These are phyloP conservation scores for Tympanoctomys barrerae DNA, from an alignment of 2,797 vertebrate species.

Conservation along the genomic window DNA sequence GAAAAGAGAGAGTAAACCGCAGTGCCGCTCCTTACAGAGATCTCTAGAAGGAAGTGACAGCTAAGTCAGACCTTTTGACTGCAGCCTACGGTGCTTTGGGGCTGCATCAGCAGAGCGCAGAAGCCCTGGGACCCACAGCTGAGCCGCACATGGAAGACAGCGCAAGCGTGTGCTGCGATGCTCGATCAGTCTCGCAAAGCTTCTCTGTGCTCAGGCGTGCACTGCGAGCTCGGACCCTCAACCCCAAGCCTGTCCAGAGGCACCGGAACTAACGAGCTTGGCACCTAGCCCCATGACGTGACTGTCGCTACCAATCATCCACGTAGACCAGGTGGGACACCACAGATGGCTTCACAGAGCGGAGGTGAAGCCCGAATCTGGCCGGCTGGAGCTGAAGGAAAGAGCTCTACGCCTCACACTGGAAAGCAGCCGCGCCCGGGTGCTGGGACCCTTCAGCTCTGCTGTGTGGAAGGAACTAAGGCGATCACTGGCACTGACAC, in stretches of 20 bases:
- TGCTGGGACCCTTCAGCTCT: neutral
- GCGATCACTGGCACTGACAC: neutral
- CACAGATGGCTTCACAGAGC: neutral
- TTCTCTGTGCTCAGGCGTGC: neutral
- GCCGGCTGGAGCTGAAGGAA: neutral
- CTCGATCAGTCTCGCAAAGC: neutral
- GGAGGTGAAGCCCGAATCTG: neutral
- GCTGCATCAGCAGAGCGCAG: neutral
- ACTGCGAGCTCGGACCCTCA: neutral
- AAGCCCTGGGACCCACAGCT: neutral
- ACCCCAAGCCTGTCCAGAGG: neutral
- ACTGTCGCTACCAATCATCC: neutral
- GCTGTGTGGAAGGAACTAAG: neutral
- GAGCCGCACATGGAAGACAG: neutral
- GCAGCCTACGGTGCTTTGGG: neutral
- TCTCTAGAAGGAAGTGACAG: neutral
- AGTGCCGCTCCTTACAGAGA: neutral
- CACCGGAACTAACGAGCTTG: neutral
- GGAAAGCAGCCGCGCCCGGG: neutral
- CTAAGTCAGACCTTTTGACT: neutral
- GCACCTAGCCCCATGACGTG: neutral
- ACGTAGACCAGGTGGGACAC: accelerated
- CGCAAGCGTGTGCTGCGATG: neutral
- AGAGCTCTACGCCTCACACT: neutral
- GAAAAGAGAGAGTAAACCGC: neutral